These are phyloP conservation scores for Cygnus buccinator DNA, from an alignment of 2,113 vertebrate species.

Conservation along the genomic window DNA sequence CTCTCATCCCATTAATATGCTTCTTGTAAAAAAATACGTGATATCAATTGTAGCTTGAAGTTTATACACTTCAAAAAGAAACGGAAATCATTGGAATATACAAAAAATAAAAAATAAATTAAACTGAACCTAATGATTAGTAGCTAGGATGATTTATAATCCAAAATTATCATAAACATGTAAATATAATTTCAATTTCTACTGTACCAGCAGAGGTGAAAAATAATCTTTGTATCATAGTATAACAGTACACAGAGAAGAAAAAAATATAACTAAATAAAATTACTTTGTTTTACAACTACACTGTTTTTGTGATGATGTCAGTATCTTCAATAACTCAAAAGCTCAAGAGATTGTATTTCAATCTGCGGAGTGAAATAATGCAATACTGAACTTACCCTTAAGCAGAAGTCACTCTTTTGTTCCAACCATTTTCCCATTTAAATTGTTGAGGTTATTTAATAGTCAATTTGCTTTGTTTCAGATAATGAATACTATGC, in stretches of 20 bases:
- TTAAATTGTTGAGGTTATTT: constrained; percentile 5
- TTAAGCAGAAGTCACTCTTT: background rate
- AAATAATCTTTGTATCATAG: background rate
- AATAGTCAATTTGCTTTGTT: background rate
- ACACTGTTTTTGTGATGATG: background rate
- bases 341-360: background rate
- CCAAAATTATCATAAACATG: background rate
- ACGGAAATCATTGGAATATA: background rate
- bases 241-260: background rate
- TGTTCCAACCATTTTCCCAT: background rate
- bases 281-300: background rate
- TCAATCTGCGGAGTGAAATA: background rate
- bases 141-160: background rate
- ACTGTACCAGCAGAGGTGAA: background rate
- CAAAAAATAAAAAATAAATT: background rate
- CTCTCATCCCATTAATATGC: background rate
- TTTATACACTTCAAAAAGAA: background rate
- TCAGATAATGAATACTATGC: background rate
- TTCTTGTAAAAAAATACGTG: background rate
- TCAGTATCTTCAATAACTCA: background rate
- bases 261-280: background rate
- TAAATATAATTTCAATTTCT: background rate
- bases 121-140: background rate
- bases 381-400: background rate
- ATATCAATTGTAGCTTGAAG: background rate